Evolutionary conservation across 2,797 vertebrate species (phyloP), one percentile per base, ranked within the genome.

Genomic region (Varecia variegata): DNA sequence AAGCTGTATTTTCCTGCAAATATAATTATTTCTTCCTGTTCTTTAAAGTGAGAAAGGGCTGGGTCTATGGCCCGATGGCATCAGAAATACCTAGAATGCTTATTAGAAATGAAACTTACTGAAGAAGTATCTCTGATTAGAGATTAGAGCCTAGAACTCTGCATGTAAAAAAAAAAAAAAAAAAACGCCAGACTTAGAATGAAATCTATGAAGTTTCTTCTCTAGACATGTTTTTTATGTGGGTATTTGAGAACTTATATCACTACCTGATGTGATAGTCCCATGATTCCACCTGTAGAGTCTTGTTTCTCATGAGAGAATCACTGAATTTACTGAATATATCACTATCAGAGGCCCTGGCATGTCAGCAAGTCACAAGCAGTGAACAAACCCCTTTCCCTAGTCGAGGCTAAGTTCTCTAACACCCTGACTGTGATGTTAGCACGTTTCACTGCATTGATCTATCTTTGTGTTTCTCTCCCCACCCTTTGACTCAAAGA

Each of bases 21-120:
- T 81, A 25, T 86, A 97, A 95, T 96, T 87, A 93, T 62, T 97
- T 97, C 88, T 90, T 97, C 47, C 85, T 96, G 71, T 50, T 76
- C 65, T 77, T 96, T 96, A 97, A 97, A 95, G 89, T 90, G 96
- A 95, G 7, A 71, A 38, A 93, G 12, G 21, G 5, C 20, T 47
- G 25, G 14, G 3, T 82, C 23, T 65, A 9, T 13, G 56, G 15
- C 23, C 8, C 1, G 30, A 12, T 21, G 35, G 21, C 25, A 23
- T 32, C 32, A 47, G 20, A 88, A 83, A 79, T 45, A 73, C 12
- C 12, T 60, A 68, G 15, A 88, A 47, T 3, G 1, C 5, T 38
- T 67, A 18, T 47, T 77, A 32, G 40, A 81, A 83, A 81, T 60
- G 18, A 71, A 79, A 91, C 1, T 6, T 47, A 17, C 30, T 73